Evolutionary conservation across 1,140 invertebrate genomes (phyloP), one percentile per base, ranked within the genome.

Genomic region (Dendroctonus valens): DNA sequence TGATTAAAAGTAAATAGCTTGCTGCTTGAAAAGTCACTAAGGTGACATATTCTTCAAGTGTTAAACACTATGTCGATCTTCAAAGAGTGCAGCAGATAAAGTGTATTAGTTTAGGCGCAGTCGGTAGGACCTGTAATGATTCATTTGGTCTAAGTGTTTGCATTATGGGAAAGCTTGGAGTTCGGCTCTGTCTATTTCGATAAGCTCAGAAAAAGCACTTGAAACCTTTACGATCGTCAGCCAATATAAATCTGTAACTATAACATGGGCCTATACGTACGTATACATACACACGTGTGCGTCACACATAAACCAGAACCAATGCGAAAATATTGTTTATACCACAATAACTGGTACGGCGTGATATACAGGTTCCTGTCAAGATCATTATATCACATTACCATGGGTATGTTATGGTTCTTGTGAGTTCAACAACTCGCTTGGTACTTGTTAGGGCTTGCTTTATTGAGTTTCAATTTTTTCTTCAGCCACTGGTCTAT

Each of bases 271-370:
- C 41, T 37, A 38, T 37, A 7, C 26, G 11, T 26, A 26, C 26
- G 26, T 26, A 26, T 26, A 26, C 26, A 26, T 26, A 26, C 48
- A 60, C 59, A 51, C 59, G 49, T 60, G 59, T 60, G 48, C 11
- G 15, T 39, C 51, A 51, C 59, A 60, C 59, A 51, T 60, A 60
- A 60, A 60, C 59, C 59, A 60, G 48, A 51, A 51, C 59, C 48
- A 39, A 60, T 51, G 59, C 37, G 41, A 60, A 60, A 60, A 60
- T 60, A 60, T 51, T 60, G 46, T 60, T 60, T 60, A 60, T 60
- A 60, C 59, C 51, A 60, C 59, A 50, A 59, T 59, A 59, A 59
- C 48, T 59, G 42, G 2, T 41, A 40, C 14, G 7, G 37, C 39
- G 54, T 57, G 38, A 60, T 40, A 60, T 60, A 49, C 46, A 50